phyloP scores from a whole-genome alignment of 2,888 invertebrate genomes.

The Mythimna pallens region DNA sequence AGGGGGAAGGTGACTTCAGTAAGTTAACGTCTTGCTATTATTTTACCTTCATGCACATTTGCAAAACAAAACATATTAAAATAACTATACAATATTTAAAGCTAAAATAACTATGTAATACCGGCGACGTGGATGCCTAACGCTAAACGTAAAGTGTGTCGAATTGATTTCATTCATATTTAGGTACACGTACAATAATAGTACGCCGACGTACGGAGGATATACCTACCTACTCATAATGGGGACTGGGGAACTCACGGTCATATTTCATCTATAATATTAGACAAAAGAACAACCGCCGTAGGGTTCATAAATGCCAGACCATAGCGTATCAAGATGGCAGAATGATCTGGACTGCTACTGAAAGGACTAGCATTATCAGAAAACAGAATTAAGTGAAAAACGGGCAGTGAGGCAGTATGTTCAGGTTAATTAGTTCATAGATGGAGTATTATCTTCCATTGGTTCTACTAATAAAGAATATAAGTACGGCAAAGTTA shows the following conservation, averaged over 20 bases:
- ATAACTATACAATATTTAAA: conserved; percentile 14
- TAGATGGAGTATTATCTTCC: background rate
- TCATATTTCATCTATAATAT: background rate
- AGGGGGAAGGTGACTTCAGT: background rate
- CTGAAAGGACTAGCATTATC: background rate
- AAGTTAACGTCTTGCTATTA: background rate
- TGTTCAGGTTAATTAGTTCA: background rate
- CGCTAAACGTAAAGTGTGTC: conserved; percentile 41
- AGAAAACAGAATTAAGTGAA: background rate
- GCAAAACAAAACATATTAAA: conserved; percentile 6
- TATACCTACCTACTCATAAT: background rate
- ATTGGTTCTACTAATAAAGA: background rate
- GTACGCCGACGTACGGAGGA: conserved; percentile 38
- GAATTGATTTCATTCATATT: conserved; percentile 59
- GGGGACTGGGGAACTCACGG: conserved; percentile 25
- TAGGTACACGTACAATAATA: conserved; percentile 48
- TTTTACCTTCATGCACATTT: background rate
- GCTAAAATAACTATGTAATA: conserved; percentile 8
- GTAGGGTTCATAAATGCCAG: too few species aligned
- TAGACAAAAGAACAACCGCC: background rate
- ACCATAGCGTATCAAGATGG: too few species aligned
- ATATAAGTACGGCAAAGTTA: background rate
- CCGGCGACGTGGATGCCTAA: background rate
- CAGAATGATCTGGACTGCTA: background rate
- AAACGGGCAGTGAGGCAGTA: background rate